phyloP scores from a whole-genome alignment of 2,113 vertebrate genomes.

The Albula goreensis region DNA sequence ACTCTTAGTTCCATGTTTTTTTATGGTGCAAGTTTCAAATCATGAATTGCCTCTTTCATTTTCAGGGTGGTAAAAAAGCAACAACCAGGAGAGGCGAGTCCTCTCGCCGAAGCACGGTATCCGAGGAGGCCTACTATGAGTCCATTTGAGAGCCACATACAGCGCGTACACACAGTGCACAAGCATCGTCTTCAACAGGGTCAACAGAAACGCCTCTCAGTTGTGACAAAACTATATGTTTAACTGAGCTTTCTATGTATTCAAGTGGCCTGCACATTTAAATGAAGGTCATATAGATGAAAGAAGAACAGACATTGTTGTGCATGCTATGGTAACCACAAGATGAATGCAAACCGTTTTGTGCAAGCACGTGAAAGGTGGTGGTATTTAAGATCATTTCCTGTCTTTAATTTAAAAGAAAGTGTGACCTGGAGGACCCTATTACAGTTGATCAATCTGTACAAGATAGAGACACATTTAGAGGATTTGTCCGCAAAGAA shows the following conservation, averaged over 20 bases:
- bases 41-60: neutral
- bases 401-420: neutral
- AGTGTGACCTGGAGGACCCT: neutral
- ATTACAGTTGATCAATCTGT: neutral
- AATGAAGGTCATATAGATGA: too few relatives aligned
- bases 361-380: neutral
- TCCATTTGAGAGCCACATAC: neutral
- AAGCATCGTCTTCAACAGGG: neutral
- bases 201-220: too few relatives aligned
- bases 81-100: neutral
- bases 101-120: neutral
- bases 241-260: too few relatives aligned
- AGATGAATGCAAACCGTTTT: too few relatives aligned
- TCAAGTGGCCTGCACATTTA: too few relatives aligned
- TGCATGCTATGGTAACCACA: too few relatives aligned
- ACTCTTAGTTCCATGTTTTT: neutral
- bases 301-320: too few relatives aligned
- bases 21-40: neutral
- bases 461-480: neutral
- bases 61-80: neutral
- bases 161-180: neutral
- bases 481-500: neutral
- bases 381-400: neutral
- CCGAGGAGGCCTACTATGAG: constrained; percentile 1
- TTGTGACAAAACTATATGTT: too few relatives aligned